These are phyloP conservation scores for Hylia prasina DNA, from an alignment of 2,113 vertebrate genomes.

Conservation along the genomic window DNA sequence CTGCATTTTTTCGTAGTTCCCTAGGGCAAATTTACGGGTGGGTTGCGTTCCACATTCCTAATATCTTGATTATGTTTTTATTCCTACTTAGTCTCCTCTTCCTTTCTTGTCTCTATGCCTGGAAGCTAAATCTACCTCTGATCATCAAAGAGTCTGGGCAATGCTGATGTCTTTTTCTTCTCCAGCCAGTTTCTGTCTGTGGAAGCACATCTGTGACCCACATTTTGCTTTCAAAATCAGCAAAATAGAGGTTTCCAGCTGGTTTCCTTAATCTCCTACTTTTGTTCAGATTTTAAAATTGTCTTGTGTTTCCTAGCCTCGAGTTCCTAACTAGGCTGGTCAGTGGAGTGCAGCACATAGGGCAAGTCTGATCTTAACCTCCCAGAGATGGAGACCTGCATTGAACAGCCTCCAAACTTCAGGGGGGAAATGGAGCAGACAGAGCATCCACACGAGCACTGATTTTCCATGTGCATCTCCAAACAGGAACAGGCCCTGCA, in stretches of 20 bases:
- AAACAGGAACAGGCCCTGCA: background rate
- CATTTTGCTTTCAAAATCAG: conserved; percentile 51
- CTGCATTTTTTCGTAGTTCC: background rate
- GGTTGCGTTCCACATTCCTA: conserved; percentile 47
- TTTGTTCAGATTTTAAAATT: conserved; percentile 25
- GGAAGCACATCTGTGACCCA: conserved; percentile 56
- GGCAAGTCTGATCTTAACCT: background rate
- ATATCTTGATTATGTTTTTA: conserved; percentile 61
- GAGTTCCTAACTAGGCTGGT: background rate
- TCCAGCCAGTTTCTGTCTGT: conserved; percentile 25
- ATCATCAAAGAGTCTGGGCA: conserved; percentile 52
- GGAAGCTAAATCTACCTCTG: conserved; percentile 48
- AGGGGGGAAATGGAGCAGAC: background rate
- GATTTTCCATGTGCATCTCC: background rate
- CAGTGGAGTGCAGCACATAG: background rate
- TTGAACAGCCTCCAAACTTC: background rate
- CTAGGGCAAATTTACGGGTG: conserved; percentile 46
- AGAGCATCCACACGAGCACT: background rate
- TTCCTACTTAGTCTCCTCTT: conserved; percentile 32
- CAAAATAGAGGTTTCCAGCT: conserved; percentile 48
- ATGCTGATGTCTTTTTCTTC: conserved; percentile 47
- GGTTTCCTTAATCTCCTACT: conserved; percentile 50
- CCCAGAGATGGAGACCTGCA: background rate
- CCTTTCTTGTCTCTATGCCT: conserved; percentile 46
- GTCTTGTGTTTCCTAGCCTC: background rate